Conservation (phyloP, 2,113 vertebrate species). For the Dipodomys stephensi region DNA sequence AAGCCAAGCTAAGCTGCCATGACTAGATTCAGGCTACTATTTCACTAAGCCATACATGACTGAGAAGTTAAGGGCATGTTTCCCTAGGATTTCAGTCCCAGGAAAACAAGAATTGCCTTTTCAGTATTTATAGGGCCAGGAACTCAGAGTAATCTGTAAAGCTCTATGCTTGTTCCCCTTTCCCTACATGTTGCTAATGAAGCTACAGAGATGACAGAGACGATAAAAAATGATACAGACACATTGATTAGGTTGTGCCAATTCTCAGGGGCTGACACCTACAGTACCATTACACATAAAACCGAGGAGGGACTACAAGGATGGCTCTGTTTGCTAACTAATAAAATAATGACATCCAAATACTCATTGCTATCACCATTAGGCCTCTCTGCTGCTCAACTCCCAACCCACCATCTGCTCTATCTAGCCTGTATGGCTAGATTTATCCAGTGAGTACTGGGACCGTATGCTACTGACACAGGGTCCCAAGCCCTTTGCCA, state of each 20-base stretch:
- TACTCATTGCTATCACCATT: constrained; percentile 73
- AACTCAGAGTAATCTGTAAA: constrained; percentile 23
- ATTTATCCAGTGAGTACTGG: constrained; percentile 60
- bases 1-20: background rate
- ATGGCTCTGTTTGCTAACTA: constrained; percentile 81
- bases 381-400: constrained; percentile 71
- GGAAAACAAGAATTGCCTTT: constrained; percentile 26
- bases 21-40: constrained; percentile 8
- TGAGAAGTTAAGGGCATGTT: background rate
- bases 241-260: constrained; percentile 66
- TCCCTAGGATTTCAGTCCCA: constrained; percentile 23
- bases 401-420: constrained; percentile 80
- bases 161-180: background rate
- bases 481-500: constrained; percentile 61
- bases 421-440: constrained; percentile 14
- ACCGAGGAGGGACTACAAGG: constrained; percentile 62
- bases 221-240: constrained; percentile 65
- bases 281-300: constrained; percentile 58
- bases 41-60: background rate
- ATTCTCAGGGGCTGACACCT: constrained; percentile 62
- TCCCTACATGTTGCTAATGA: constrained; percentile 50
- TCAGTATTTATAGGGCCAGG: background rate
- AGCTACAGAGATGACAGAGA: constrained; percentile 56
- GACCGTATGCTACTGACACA: constrained; percentile 72
- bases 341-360: constrained; percentile 81